Evolutionary conservation across 2,888 invertebrate genomes (phyloP), one percentile per base, ranked within the genome.

Genomic region (Hydroisotoma schaefferi): DNA sequence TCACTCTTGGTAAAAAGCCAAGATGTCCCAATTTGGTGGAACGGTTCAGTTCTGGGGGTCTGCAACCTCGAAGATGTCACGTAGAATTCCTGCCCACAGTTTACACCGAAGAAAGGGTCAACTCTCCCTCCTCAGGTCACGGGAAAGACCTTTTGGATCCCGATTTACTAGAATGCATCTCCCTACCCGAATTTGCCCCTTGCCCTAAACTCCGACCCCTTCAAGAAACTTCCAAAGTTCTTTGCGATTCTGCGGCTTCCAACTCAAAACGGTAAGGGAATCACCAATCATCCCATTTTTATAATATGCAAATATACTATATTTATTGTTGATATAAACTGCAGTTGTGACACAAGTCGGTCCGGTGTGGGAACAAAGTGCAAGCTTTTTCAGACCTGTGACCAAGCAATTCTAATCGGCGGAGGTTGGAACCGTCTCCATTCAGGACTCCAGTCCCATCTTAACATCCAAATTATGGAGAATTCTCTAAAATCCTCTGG

Each of bases 341-440:
- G 4, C 52, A 70, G 70, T 48, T 71, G 72, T 54, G 70, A 72
- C 59, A 70, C 70, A 18, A 65, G 67, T 29, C 67, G 65, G 55
- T 54, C 65, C n/a, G 68, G 67, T 28, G 70, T 70, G 18, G 69
- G 69, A 40, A 69, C 69, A 23, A 57, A 65, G 37, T 81, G 80
- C 63, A 75, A 78, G 4, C 72, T 78, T 56, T 78, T 80, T 68
- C 78, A 80, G 68, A 77, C 78, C 6, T 81, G 80, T 71, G 80
- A 81, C 72, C 71, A 73, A 71, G 81, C 80, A 2, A 77, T 81
- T 15, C 63, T 81, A 12, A 57, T 81, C 26, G 78, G 79, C 1
- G 81, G 81, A 1, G 80, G 80, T 2, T 81, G 80, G 80, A 80
- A 79, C 67, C 69, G 78, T 8, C 75, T 77, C 52, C 76, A 77